Evolutionary conservation across 2,888 invertebrate species (phyloP).

Genomic region (Apamea sordens): DNA sequence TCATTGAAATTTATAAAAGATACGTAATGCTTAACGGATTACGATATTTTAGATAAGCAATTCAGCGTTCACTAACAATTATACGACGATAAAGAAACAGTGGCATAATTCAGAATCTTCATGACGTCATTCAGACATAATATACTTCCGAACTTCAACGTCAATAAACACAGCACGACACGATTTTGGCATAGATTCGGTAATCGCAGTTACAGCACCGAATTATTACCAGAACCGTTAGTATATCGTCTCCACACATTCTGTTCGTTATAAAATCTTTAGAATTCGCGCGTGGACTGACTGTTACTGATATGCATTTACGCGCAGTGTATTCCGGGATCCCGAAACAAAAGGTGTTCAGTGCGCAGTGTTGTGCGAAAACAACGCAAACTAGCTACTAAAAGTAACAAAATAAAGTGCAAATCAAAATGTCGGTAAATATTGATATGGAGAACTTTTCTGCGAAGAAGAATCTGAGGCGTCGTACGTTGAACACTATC

Average conservation of each 20-base stretch:
- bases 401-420: conserved; percentile 58
- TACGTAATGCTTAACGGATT: background rate
- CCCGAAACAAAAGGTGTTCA: conserved; percentile 83
- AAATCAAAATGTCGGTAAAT: conserved; percentile 82
- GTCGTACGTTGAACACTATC: conserved; percentile 86
- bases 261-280: conserved; percentile 79
- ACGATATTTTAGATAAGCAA: conserved; percentile 14
- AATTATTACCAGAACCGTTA: conserved; percentile 59
- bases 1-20: background rate
- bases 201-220: conserved; percentile 59
- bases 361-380: conserved; percentile 61
- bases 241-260: conserved; percentile 75
- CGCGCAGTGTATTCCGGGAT: conserved; percentile 85
- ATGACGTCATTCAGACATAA: conserved; percentile 51
- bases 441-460: conserved; percentile 87
- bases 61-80: conserved; percentile 1
- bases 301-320: conserved; percentile 86
- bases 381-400: conserved; percentile 58
- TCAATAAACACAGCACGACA: conserved; percentile 63
- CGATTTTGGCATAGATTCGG: conserved; percentile 63
- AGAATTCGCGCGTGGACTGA: conserved; percentile 79
- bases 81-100: conserved; percentile 39
- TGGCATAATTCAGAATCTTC: conserved; percentile 22
- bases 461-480: conserved; percentile 85
- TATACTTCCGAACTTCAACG: conserved; percentile 45